Percentiles rank a stretch among this genome's conserved stretches.
Evolutionary conservation across 2,888 invertebrate species (phyloP).

Genomic region (Drosophila paranaensis): DNA sequence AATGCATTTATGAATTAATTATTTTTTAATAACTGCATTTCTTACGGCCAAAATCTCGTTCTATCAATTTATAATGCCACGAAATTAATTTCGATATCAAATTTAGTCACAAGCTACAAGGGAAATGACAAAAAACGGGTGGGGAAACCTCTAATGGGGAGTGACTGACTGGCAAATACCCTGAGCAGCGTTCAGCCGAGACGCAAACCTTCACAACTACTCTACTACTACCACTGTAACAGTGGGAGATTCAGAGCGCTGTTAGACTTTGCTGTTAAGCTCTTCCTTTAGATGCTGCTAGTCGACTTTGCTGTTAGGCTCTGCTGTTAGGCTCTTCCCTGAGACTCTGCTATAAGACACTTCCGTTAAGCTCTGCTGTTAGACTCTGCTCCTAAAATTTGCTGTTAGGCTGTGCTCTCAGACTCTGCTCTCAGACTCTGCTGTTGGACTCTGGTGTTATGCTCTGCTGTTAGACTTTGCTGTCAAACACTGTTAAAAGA

Average conservation of each 20-base stretch:
- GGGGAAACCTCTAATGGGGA: background rate
- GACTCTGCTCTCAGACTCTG: too few species aligned
- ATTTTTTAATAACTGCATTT: conserved; percentile 23
- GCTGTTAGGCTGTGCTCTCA: too few species aligned
- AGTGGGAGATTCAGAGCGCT: too few species aligned
- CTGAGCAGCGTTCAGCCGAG: background rate
- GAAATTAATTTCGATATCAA: background rate
- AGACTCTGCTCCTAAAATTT: too few species aligned
- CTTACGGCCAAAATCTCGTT: background rate
- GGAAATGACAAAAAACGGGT: background rate
- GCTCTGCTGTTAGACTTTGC: background rate
- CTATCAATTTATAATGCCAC: conserved; percentile 2
- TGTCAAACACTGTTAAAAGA: background rate
- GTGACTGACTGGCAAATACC: background rate
- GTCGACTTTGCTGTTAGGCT: background rate
- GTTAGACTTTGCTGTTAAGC: background rate
- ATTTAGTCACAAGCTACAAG: background rate
- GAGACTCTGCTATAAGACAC: too few species aligned
- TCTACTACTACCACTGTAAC: background rate
- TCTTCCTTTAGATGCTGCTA: too few species aligned
- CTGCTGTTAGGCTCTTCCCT: background rate
- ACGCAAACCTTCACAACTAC: too few species aligned
- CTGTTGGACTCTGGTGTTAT: background rate
- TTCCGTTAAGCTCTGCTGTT: too few species aligned
- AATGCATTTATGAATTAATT: conserved; percentile 30